Base-by-base conservation (phyloP, 2,888 invertebrate genomes). In the Subacronicta megacephala region DNA sequence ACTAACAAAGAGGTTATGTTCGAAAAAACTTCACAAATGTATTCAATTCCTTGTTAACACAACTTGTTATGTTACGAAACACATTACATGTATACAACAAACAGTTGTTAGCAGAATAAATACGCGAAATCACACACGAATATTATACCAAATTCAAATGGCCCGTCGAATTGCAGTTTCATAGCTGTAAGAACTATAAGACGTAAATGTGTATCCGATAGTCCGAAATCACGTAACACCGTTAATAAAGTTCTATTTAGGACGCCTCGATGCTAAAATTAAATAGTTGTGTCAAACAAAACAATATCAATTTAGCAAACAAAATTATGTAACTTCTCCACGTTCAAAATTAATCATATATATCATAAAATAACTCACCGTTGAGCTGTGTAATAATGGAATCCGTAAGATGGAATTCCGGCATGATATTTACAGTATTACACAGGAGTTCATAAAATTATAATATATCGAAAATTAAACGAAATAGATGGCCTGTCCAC, bases 231-330 rank as follows among this genome's bases (percentile, higher is more conserved):
- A 81, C 75, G 82, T 73, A 83, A 81, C 75, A 65, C 73, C 78
- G 58, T 64, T 62, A 69, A 69, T 72, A 83, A 72, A 77, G 61
- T 72, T 77, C 74, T 79, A 88, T 80, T 82, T 84, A 85, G 88
- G 83, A 74, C 84, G 84, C 72, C 75, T 81, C 62, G 80, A 64
- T 82, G 87, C 93, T 94, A 93, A 90, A 94, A 94, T 90, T 92
- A 90, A 88, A 90, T 82, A 85, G 85, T 85, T 81, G 78, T 88
- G 88, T 91, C 90, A 92, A 79, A 82, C 75, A 81, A 81, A 80
- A 81, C 77, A 80, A 78, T 78, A 82, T 81, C 83, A 84, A 82
- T 83, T 80, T 80, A 72, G 69, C 81, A 88, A 88, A 89, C 78
- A 82, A 77, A 90, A 91, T 94, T 93, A 94, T 93, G 86, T 94